Evolutionary conservation across 2,113 vertebrate species (phyloP), one percentile per base, ranked within the genome.

Genomic region (Caloenas nicobarica): DNA sequence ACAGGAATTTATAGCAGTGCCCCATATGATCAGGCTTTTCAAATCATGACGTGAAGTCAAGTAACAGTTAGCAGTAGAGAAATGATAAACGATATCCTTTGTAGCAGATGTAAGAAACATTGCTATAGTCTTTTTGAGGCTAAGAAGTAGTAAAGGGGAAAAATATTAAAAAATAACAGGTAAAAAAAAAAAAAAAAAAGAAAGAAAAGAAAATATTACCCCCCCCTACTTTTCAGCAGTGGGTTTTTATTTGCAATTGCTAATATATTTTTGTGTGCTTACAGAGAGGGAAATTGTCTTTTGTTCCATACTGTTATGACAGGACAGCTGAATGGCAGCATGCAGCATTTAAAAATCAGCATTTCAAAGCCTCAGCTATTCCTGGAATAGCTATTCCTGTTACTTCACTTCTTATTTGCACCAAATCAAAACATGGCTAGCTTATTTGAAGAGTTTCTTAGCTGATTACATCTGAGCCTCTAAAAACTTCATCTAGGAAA

Each of bases 311-410:
- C n/a, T 81, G 64, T 81, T 86, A 64, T 34, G 69, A 94, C 42
- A 72, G 77, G 44, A 95, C 68, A 73, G 89, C n/a, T 74, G 83
- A 93, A 89, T 70, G 89, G 64, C 86, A 93, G 85, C 76, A 86
- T 16, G 51, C 24, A 68, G 50, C 66, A 65, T 86, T 62, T 89
- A 56, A 92, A 92, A 93, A 96, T 97, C 89, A 95, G 81, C 74
- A 95, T 87, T 96, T 96, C 96, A 96, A 97, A 97, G 96, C 86
- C 73, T 73, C 66, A 88, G 74, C 86, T 96, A 51, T 86, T 95
- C 79, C 84, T 91, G 70, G 79, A 95, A 95, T 87, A 96, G 89
- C 91, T 96, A 72, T 89, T 96, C 79, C 73, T 95, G 79, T 95
- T 92, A 83, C 74, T 80, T 96, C 72, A 56, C 56, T 83, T 85